A percentile compares a stretch with the other conserved stretches of the same genome.
Conservation (phyloP, 2,797 vertebrate genomes). For the Urocyon cinereoargenteus region DNA sequence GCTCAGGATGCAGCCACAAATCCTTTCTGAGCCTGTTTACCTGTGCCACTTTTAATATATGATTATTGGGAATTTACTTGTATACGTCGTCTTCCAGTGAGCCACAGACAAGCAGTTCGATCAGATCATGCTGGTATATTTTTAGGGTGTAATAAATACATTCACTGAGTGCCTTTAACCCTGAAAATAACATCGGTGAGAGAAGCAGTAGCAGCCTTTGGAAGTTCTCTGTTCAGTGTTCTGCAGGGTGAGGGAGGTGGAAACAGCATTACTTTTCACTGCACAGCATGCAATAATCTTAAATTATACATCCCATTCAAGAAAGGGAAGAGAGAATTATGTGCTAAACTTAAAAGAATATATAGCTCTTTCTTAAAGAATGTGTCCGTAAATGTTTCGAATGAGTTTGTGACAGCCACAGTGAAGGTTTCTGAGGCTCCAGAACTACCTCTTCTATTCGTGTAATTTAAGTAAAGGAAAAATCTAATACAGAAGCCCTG, state of each 20-base stretch:
- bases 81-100: neutral
- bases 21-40: conserved; percentile 59
- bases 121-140: neutral
- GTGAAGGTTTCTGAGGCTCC: neutral
- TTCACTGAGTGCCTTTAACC: neutral
- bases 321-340: neutral
- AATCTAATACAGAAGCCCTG: neutral
- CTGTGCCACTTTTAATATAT: neutral
- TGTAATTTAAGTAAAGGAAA: neutral
- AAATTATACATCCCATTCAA: conserved; percentile 28
- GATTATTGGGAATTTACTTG: neutral
- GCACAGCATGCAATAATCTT: neutral
- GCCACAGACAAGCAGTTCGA: conserved; percentile 12
- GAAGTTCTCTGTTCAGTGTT: neutral
- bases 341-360: conserved; percentile 22
- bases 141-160: conserved; percentile 1
- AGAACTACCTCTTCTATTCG: neutral
- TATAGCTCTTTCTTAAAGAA: conserved; percentile 24
- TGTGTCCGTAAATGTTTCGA: neutral
- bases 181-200: neutral
- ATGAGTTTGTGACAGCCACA: neutral
- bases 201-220: neutral
- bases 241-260: too few relatives aligned
- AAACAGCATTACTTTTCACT: neutral
- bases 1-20: conserved; percentile 45